Conservation (phyloP, 2,113 vertebrate genomes). For the Tamias sibiricus region DNA sequence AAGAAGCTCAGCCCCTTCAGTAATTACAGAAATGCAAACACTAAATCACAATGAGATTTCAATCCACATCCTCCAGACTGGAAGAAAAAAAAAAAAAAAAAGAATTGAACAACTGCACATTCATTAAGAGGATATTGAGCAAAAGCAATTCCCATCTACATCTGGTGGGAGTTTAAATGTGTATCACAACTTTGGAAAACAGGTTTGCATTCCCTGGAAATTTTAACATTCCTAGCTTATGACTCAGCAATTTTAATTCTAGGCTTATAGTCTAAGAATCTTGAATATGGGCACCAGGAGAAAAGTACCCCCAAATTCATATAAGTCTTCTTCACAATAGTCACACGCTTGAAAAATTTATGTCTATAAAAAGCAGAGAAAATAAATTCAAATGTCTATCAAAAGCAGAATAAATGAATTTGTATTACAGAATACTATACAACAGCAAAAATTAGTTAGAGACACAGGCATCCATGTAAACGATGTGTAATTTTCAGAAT, state of each 20-base stretch:
- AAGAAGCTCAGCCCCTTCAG: background rate
- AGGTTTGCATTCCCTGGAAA: background rate
- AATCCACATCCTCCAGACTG: background rate
- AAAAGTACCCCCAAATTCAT: background rate
- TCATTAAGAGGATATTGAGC: background rate
- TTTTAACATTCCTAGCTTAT: background rate
- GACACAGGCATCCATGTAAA: background rate
- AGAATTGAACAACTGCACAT: background rate
- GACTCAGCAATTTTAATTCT: background rate
- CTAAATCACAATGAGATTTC: background rate
- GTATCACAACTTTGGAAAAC: background rate
- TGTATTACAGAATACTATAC: background rate
- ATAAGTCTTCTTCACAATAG: background rate
- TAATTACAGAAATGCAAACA: background rate
- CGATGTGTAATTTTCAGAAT: background rate
- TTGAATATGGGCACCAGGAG: background rate
- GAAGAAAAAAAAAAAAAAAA: background rate
- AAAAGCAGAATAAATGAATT: background rate
- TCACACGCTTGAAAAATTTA: background rate
- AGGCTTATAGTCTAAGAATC: background rate
- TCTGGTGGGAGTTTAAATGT: background rate
- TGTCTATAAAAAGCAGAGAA: background rate
- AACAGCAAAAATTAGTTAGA: background rate
- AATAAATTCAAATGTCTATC: background rate
- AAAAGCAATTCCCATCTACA: background rate